phyloP scores from a whole-genome alignment of 2,888 invertebrate species.

The Allacma fusca region DNA sequence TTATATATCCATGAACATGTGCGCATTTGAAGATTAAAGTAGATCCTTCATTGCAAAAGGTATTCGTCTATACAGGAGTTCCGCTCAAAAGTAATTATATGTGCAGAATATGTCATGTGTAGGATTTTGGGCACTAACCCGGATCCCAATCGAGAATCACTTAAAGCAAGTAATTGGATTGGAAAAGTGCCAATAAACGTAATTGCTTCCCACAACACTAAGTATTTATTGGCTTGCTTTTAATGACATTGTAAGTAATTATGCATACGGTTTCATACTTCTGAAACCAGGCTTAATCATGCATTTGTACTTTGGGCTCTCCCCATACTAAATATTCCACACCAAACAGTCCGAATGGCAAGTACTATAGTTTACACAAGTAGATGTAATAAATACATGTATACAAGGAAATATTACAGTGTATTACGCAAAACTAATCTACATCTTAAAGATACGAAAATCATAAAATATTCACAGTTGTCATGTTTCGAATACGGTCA shows the following conservation, averaged over 20 bases:
- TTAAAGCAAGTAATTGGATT: constrained; percentile 11
- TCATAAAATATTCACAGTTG: constrained; percentile 9
- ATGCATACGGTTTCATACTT: background rate
- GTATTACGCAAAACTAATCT: background rate
- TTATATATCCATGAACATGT: no score
- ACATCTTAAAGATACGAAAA: background rate
- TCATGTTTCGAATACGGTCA: background rate
- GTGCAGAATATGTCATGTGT: no score
- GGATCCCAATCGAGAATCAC: background rate
- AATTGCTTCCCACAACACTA: constrained; percentile 11
- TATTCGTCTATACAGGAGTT: no score
- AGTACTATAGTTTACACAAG: background rate
- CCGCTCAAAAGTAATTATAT: no score
- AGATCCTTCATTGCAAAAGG: no score
- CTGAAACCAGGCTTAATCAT: background rate
- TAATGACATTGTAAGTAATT: constrained; percentile 1
- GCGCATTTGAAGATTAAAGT: no score
- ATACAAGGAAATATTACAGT: no score
- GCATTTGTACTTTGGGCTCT: constrained; percentile 16
- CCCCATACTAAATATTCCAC: background rate
- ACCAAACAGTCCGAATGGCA: background rate
- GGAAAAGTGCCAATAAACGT: constrained; percentile 8
- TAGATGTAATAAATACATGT: no score
- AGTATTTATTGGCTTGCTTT: constrained; percentile 10
- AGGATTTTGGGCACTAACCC: background rate